Base-by-base conservation (phyloP, 2,113 vertebrate species). In the Ranitomeya imitator region DNA sequence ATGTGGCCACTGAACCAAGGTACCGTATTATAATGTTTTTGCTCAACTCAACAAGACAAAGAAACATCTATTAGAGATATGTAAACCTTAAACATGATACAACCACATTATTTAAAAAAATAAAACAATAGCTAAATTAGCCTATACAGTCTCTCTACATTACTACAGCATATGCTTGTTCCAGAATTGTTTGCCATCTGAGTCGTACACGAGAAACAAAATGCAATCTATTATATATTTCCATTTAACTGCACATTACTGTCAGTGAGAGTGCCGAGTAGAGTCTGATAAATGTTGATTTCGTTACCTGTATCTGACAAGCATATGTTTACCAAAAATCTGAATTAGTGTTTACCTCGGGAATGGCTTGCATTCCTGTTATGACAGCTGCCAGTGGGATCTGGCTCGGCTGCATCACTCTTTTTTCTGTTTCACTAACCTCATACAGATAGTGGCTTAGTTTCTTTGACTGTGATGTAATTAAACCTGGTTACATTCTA, bases 311-410 rank as follows among this genome's bases (percentile, higher is more conserved):
- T 9, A 76, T 76, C 37, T 76, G 73, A 76, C 73, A 76, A 76
- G 73, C 73, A 76, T 45, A 45, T 76, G 31, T 76, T 76, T 76
- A 76, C 45, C 71, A 76, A 76, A 76, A 76, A 76, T 76, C 51
- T 16, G 15, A 21, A 76, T 76, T 76, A 76, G 51, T 76, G 73
- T 76, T 52, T 52, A 45, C 19, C 73, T 51, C 73, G 12, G 73
- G 18, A 76, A 51, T 21, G 73, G 37, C 11, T 76, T 51, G 11
- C 51, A 21, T 76, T 21, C 19, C 73, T 76, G 73, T 76, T 76
- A 19, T 76, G 73, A 76, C 73, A 76, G 73, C 73, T 76, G 73
- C 45, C 45, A 76, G 37, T 51, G 18, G 73, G 73, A 21, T 52
- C 73, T 18, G 45, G 37, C 9, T 74, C 31, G 8, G 37, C 71